These are phyloP conservation scores for Plodia interpunctella DNA, from an alignment of 1,140 invertebrate species.

Conservation along the genomic window DNA sequence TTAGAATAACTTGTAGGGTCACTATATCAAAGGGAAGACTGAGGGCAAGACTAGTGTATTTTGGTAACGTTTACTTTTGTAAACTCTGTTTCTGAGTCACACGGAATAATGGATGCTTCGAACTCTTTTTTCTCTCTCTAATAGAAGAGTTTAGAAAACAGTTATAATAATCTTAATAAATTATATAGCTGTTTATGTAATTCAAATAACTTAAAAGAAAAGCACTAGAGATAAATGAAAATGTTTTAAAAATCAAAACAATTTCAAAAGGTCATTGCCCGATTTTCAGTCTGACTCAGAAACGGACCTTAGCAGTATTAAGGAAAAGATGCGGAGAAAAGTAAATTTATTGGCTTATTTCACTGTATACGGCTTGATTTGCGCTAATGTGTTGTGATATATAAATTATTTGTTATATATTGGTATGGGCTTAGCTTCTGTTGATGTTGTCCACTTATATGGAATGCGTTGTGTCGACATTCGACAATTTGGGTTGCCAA, in stretches of 20 bases:
- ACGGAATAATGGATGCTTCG: too few species aligned
- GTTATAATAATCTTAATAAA: too few species aligned
- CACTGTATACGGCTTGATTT: slow-evolving; percentile 46
- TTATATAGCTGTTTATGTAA: too few species aligned
- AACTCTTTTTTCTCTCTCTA: too few species aligned
- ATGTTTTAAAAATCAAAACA: too few species aligned
- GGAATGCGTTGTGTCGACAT: slow-evolving; percentile 13
- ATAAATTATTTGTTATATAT: slow-evolving; percentile 38
- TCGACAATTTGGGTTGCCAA: slow-evolving; percentile 1
- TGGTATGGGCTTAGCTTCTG: slow-evolving; percentile 42
- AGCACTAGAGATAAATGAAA: too few species aligned
- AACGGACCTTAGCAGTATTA: neutral
- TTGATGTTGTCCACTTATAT: slow-evolving; percentile 33
- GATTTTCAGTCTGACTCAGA: neutral
- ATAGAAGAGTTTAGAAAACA: too few species aligned
- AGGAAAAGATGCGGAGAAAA: slow-evolving; percentile 8
- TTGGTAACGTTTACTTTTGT: slow-evolving; percentile 14
- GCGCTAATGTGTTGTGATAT: slow-evolving; percentile 56
- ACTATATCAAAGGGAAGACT: slow-evolving; percentile 21
- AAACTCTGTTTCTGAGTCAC: neutral
- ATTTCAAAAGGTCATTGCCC: too few species aligned
- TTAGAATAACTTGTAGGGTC: neutral
- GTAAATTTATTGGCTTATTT: slow-evolving; percentile 14
- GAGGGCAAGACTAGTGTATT: slow-evolving; percentile 28
- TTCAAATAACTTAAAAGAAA: too few species aligned